These are phyloP conservation scores for Thomomys bottae DNA, from an alignment of 2,113 vertebrate genomes.

Conservation along the genomic window DNA sequence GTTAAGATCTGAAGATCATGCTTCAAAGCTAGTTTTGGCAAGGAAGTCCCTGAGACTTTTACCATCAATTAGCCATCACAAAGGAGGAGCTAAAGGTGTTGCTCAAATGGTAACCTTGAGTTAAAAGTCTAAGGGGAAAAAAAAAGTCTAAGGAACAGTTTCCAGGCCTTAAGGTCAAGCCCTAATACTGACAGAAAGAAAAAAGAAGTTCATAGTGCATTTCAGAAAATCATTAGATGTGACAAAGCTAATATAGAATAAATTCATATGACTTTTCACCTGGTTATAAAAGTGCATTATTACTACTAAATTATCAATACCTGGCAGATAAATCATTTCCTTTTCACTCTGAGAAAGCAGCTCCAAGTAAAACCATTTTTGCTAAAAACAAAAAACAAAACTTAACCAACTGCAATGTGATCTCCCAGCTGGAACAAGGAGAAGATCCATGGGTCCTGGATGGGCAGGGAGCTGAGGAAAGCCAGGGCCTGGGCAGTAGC, in stretches of 20 bases:
- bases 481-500: neutral
- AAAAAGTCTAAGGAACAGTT: too few species aligned
- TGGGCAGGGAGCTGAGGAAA: neutral
- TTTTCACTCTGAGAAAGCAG: constrained; percentile 31
- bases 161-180: too few species aligned
- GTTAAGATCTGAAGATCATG: too few species aligned
- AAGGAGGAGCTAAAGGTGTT: too few species aligned
- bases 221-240: neutral
- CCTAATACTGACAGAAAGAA: too few species aligned
- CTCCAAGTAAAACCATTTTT: constrained; percentile 9
- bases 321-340: neutral
- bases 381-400: too few species aligned
- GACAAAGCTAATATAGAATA: neutral
- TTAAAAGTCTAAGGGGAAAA: too few species aligned
- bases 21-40: too few species aligned
- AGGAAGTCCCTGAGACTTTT: too few species aligned
- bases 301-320: neutral
- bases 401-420: constrained; percentile 22
- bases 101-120: neutral
- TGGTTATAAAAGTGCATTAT: neutral
- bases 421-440: constrained; percentile 78
- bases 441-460: constrained; percentile 77
- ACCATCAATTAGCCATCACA: too few species aligned
- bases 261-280: neutral
- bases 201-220: neutral